A percentile compares a stretch with the other conserved stretches of the same genome.
Conservation (phyloP, 2,797 vertebrate genomes). For the Champsocephalus gunnari region DNA sequence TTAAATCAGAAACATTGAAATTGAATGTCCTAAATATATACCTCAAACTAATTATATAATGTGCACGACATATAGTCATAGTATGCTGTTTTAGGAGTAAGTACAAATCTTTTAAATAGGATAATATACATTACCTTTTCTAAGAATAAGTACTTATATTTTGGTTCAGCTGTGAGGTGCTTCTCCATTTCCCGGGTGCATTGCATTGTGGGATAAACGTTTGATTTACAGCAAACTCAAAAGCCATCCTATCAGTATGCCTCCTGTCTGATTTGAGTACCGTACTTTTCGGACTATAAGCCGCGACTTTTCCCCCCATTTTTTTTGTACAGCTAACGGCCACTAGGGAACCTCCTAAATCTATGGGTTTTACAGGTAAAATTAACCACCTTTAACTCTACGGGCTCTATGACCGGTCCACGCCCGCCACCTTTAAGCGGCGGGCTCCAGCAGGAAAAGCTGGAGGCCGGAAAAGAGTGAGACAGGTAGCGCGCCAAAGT, state of each 20-base stretch:
- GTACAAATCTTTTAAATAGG: background rate
- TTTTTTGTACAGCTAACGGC: no score
- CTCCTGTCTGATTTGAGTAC: background rate
- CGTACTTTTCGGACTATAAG: no score
- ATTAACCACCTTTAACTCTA: no score
- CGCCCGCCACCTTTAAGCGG: no score
- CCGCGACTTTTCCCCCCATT: no score
- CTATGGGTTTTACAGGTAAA: no score
- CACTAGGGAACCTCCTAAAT: no score
- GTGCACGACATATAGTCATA: background rate
- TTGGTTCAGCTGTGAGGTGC: background rate
- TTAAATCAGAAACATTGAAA: background rate
- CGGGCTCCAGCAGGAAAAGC: no score
- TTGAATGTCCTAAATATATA: background rate
- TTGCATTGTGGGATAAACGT: constrained; percentile 6
- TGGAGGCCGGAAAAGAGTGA: no score
- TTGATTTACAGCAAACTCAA: background rate
- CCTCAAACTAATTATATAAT: background rate
- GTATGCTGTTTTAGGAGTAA: background rate
- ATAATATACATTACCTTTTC: background rate
- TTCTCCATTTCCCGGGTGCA: background rate
- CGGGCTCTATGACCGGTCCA: no score
- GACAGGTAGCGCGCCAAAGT: no score
- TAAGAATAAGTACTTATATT: background rate
- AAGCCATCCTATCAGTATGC: background rate